These are phyloP conservation scores for Athalia circularis DNA, from an alignment of 2,888 invertebrate genomes.

Conservation along the genomic window DNA sequence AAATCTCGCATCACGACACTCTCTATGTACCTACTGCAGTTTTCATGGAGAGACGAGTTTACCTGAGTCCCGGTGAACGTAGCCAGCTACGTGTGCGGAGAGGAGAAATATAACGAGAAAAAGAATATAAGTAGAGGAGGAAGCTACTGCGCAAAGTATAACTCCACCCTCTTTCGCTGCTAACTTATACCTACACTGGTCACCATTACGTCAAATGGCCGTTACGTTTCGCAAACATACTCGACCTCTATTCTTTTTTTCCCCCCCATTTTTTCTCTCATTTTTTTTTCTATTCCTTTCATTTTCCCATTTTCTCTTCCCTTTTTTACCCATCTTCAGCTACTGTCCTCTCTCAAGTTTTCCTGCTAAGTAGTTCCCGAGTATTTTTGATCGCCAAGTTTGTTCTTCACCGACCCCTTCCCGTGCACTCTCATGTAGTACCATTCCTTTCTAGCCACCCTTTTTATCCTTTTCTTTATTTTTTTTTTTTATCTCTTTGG, in stretches of 20 bases:
- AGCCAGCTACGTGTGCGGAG: no score
- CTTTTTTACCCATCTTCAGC: background rate
- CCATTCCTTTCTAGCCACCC: background rate
- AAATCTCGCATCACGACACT: slow-evolving; percentile 18
- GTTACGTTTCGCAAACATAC: slow-evolving; percentile 41
- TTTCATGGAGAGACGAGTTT: no score
- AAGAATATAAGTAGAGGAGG: no score
- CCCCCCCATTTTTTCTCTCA: background rate
- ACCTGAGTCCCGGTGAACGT: no score
- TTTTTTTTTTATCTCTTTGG: background rate
- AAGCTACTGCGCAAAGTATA: no score
- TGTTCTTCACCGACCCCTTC: slow-evolving; percentile 5
- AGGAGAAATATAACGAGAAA: no score
- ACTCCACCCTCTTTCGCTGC: background rate
- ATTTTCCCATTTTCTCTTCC: background rate
- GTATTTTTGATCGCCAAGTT: slow-evolving; percentile 25
- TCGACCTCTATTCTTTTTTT: slow-evolving; percentile 32
- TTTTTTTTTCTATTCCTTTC: background rate
- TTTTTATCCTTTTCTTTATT: background rate
- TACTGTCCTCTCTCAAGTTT: slow-evolving; percentile 6
- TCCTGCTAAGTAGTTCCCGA: slow-evolving; percentile 24
- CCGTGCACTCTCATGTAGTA: background rate
- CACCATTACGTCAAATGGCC: slow-evolving; percentile 39
- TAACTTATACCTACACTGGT: slow-evolving; percentile 15
- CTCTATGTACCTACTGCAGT: no score